Conservation (phyloP, 1,140 invertebrate species). For the Euura lappo region DNA sequence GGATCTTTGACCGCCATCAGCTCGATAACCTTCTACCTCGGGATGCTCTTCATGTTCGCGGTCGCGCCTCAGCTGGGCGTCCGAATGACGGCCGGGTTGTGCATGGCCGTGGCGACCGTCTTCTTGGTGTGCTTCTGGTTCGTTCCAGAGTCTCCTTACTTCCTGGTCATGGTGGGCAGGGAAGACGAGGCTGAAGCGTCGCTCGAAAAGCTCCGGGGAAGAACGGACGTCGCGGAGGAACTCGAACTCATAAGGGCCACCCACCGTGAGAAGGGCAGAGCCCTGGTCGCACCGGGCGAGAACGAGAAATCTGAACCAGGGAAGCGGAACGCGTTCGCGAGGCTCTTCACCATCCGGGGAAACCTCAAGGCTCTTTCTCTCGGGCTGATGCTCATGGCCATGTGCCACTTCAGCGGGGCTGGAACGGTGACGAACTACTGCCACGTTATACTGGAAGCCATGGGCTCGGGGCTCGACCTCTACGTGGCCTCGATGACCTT, state of each 20-base stretch:
- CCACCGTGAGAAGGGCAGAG: conserved; percentile 56
- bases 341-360: conserved; percentile 62
- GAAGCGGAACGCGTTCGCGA: conserved; percentile 43
- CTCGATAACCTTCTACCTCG: conserved; percentile 62
- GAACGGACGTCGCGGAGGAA: conserved; percentile 44
- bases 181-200: conserved; percentile 29
- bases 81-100: conserved; percentile 33
- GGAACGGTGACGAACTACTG: conserved; percentile 74
- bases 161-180: conserved; percentile 24
- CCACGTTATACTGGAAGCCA: conserved; percentile 72
- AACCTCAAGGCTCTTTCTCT: conserved; percentile 70
- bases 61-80: conserved; percentile 41
- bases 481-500: conserved; percentile 56
- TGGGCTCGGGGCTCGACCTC: conserved; percentile 55
- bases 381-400: conserved; percentile 67
- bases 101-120: conserved; percentile 43
- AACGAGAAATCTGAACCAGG: not conserved
- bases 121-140: conserved; percentile 50
- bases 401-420: conserved; percentile 76
- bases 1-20: conserved; percentile 68
- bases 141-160: conserved; percentile 62
- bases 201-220: conserved; percentile 33
- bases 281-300: conserved; percentile 10
- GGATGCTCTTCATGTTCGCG: conserved; percentile 56
- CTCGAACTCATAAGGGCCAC: conserved; percentile 47